Percentiles rank a stretch among this genome's conserved stretches.
Evolutionary conservation across 1,140 invertebrate species (phyloP).

Genomic region (Caenorhabditis tropicalis): DNA sequence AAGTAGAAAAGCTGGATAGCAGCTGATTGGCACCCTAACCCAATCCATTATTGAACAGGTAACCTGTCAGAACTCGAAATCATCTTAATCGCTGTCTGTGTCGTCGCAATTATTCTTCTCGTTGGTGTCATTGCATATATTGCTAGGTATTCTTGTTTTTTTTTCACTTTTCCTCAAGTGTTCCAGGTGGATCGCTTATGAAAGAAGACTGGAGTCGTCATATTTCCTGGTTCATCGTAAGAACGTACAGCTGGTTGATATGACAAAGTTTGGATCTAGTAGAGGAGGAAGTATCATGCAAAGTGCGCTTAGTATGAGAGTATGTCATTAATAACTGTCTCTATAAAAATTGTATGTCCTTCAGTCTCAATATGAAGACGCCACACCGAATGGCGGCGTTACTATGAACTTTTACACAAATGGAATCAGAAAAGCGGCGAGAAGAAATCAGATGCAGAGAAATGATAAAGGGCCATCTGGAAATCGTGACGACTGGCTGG

Average conservation of each 20-base stretch:
- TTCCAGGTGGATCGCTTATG: conserved; percentile 40
- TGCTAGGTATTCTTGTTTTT: not conserved
- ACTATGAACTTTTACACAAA: conserved; percentile 13
- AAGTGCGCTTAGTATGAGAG: conserved; percentile 34
- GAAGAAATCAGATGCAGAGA: not conserved
- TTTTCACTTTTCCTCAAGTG: not conserved
- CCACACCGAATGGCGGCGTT: not conserved
- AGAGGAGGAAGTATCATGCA: conserved; percentile 36
- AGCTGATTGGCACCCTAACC: conserved; percentile 8
- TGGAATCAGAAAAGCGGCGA: conserved; percentile 33
- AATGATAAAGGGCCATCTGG: not conserved
- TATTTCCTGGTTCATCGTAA: conserved; percentile 24
- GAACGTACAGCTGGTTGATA: conserved; percentile 26
- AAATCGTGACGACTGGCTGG: conserved; percentile 11
- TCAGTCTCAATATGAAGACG: conserved; percentile 24
- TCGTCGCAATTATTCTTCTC: not conserved
- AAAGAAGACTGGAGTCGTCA: conserved; percentile 23
- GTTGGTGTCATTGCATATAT: conserved; percentile 19
- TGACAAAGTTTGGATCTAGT: conserved; percentile 21
- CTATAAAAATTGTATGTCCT: not conserved
- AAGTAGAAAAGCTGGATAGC: not conserved
- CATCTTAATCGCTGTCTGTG: conserved; percentile 28
- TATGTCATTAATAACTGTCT: not conserved
- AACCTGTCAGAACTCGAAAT: conserved; percentile 49
- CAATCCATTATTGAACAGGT: conserved; percentile 27